These are phyloP conservation scores for Loriculus beryllinus DNA, from an alignment of 2,797 vertebrate species.

Conservation along the genomic window DNA sequence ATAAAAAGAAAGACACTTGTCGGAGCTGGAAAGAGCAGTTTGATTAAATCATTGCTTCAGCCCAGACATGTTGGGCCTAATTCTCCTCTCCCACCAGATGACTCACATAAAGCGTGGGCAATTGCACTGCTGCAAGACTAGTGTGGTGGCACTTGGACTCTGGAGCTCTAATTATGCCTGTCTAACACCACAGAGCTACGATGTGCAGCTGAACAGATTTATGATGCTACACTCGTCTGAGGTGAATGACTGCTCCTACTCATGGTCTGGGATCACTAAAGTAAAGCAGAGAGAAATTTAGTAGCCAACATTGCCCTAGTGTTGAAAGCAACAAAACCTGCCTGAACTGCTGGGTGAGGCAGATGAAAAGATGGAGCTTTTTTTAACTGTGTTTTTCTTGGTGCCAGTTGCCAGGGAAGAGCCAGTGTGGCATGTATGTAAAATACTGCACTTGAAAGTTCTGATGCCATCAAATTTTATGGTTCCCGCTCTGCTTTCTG, in stretches of 20 bases:
- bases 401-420: background rate
- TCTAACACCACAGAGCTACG: conserved; percentile 40
- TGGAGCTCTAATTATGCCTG: conserved; percentile 40
- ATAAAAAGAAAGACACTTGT: conserved; percentile 41
- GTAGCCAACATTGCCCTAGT: background rate
- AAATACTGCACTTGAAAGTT: background rate
- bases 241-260: conserved; percentile 28
- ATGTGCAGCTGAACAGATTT: conserved; percentile 29
- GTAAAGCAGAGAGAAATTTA: background rate
- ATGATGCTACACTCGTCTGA: background rate
- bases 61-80: conserved; percentile 48
- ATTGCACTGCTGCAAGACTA: background rate
- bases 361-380: background rate
- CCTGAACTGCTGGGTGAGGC: background rate
- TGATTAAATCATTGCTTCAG: conserved; percentile 54
- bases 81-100: conserved; percentile 55
- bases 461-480: background rate
- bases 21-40: conserved; percentile 45
- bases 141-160: conserved; percentile 59
- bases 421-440: background rate
- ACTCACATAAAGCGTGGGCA: conserved; percentile 59
- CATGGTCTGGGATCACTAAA: background rate
- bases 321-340: background rate
- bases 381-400: background rate
- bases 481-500: background rate